Evolutionary conservation across 2,797 vertebrate genomes (phyloP), one percentile per base, ranked within the genome.

Genomic region (Tauraco hartlaubi): DNA sequence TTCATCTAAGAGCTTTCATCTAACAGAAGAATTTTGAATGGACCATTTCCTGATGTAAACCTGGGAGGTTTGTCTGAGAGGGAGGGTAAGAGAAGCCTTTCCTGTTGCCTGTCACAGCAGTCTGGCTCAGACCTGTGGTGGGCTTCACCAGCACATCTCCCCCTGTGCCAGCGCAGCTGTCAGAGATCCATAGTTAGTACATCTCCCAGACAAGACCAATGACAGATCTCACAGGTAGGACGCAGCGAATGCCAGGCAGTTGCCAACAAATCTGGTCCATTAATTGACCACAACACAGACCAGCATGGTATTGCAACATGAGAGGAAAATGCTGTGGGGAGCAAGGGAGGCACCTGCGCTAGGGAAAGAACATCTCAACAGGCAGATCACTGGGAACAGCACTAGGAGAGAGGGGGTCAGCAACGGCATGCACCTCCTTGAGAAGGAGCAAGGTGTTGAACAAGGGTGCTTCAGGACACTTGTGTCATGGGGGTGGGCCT

Each of bases 1-100:
- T 94, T 95, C 91, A 82, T 84, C 85, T 94, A 55, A 71, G 80
- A 85, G 80, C 93, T 96, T 94, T 95, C 49, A 78, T 96, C 85
- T 96, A 81, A 85, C 46, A 55, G 39, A 76, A 90, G 51, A 62
- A 48, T 94, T 94, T 93, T 84, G 88, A 92, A 95, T 80, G 91
- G 82, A 71, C 82, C 15, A 5, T 95, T 88, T 95, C 67, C 63
- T 92, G 41, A 39, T 87, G 74, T 91, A 88, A 88, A 84, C 76
- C 59, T 76, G 39, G 39, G 39, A 41, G 39, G 79, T 56, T 26
- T 62, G 63, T 56, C 80, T 91, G 52, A 67, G 13, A 6, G 54
- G 28, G 43, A 86, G 69, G 26, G 43, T 51, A 62, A 62, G 74
- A 78, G 15, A 9, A 91, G 44, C 81, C 64, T 67, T 82, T 85